Evolutionary conservation across 2,797 vertebrate genomes (phyloP).

Genomic region (Sciurus vulgaris): DNA sequence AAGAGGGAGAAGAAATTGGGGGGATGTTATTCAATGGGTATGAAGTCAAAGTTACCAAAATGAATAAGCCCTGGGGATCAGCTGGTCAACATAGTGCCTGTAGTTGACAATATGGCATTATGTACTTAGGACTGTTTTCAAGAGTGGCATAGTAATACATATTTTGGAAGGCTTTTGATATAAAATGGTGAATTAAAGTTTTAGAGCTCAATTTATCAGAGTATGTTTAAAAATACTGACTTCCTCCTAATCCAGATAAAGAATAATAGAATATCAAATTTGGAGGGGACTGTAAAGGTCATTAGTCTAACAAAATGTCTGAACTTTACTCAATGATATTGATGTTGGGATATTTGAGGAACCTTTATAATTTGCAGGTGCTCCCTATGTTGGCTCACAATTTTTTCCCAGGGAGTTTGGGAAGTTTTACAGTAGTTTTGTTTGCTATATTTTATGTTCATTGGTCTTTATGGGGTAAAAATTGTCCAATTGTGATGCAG

Average conservation of each 20-base stretch:
- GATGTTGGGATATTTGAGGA: neutral
- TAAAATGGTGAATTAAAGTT: neutral
- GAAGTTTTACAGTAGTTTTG: neutral
- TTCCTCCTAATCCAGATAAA: neutral
- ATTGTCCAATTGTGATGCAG: neutral
- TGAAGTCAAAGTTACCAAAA: neutral
- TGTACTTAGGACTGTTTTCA: neutral
- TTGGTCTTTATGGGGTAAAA: constrained; percentile 17
- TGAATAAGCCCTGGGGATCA: neutral
- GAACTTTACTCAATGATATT: neutral
- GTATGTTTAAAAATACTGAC: neutral
- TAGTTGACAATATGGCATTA: neutral
- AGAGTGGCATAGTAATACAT: neutral
- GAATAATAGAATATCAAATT: neutral
- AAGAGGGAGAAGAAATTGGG: neutral
- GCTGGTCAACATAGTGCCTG: neutral
- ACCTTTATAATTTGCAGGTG: neutral
- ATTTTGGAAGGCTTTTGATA: neutral
- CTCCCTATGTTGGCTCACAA: neutral
- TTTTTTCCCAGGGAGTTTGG: neutral
- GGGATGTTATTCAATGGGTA: neutral
- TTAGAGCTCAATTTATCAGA: neutral
- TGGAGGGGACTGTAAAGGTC: neutral
- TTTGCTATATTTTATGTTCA: constrained; percentile 7
- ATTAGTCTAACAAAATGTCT: neutral